Percentiles rank a stretch among this genome's conserved stretches.
Evolutionary conservation across 2,113 vertebrate species (phyloP).

Genomic region (Sitta europaea): DNA sequence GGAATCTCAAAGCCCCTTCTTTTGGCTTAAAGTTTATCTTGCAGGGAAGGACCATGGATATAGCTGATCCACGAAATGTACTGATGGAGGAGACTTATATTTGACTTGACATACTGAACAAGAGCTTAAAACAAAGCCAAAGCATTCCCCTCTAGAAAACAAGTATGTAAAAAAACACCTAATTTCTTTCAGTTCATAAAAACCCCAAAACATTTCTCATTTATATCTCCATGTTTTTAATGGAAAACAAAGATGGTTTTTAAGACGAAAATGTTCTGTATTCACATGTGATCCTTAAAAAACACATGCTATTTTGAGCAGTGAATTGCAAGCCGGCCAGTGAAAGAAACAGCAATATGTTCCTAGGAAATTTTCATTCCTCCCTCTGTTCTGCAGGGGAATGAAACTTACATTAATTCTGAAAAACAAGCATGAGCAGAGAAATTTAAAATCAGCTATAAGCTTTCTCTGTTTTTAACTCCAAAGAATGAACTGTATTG

Average conservation of each 20-base stretch:
- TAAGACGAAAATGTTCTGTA: conserved; percentile 41
- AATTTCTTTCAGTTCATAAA: not conserved
- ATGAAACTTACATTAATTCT: conserved; percentile 36
- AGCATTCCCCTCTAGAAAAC: conserved; percentile 10
- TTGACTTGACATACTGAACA: conserved; percentile 19
- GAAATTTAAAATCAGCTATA: not conserved
- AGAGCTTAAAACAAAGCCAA: conserved; percentile 33
- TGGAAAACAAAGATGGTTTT: conserved; percentile 22
- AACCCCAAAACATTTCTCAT: not conserved
- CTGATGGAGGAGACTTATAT: not conserved
- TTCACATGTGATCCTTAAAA: conserved; percentile 50
- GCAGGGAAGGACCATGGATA: not conserved
- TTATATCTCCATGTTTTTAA: conserved; percentile 19
- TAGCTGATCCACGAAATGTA: not conserved
- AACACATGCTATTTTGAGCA: conserved; percentile 56
- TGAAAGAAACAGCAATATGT: conserved; percentile 61
- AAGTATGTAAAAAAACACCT: not conserved
- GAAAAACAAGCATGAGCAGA: conserved; percentile 34
- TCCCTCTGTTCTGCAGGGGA: conserved; percentile 51
- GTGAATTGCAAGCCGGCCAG: conserved; percentile 46
- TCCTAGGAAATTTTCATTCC: conserved; percentile 56
- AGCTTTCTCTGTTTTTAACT: not conserved
- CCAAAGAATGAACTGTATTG: not conserved
- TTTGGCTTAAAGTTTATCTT: conserved; percentile 1
- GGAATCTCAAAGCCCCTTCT: not conserved